Percentiles rank a stretch among this genome's conserved stretches.
phyloP scores from a whole-genome alignment of 2,797 vertebrate genomes.

The Notolepis coatsorum region DNA sequence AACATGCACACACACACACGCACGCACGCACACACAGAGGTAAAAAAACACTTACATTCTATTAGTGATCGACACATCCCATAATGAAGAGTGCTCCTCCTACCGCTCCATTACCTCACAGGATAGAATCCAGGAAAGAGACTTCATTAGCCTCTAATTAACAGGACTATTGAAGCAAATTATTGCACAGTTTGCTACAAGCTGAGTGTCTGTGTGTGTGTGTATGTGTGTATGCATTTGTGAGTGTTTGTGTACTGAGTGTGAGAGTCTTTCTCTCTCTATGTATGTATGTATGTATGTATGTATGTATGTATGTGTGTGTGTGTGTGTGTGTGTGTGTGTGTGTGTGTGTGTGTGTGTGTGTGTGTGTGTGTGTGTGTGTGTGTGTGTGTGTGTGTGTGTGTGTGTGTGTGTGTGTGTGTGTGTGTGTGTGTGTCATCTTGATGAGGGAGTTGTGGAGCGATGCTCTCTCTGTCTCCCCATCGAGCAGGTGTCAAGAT shows the following conservation, averaged over 20 bases:
- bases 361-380: not conserved
- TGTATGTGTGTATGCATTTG: not conserved
- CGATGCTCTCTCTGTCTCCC: too few species aligned
- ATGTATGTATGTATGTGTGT: not conserved
- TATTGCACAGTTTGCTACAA: constrained; percentile 42
- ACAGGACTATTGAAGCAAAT: constrained; percentile 47
- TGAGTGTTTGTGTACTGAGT: not conserved
- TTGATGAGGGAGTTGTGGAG: too few species aligned
- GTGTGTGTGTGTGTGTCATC: too few species aligned
- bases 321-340: not conserved
- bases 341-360: too few species aligned
- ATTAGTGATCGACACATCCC: constrained; percentile 16
- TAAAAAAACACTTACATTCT: not conserved
- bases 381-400: not conserved
- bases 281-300: not conserved
- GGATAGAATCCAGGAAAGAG: constrained; percentile 27
- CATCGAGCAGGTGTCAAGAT: too few species aligned
- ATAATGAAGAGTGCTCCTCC: not conserved
- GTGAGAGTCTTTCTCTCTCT: constrained; percentile 16
- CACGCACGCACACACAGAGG: not conserved
- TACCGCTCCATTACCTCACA: constrained; percentile 31
- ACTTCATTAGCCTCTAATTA: constrained; percentile 60
- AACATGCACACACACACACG: not conserved
- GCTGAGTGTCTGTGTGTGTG: constrained; percentile 8
- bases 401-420: too few species aligned